Conservation (phyloP, 2,888 invertebrate species). For the Ernsta delagoae region DNA sequence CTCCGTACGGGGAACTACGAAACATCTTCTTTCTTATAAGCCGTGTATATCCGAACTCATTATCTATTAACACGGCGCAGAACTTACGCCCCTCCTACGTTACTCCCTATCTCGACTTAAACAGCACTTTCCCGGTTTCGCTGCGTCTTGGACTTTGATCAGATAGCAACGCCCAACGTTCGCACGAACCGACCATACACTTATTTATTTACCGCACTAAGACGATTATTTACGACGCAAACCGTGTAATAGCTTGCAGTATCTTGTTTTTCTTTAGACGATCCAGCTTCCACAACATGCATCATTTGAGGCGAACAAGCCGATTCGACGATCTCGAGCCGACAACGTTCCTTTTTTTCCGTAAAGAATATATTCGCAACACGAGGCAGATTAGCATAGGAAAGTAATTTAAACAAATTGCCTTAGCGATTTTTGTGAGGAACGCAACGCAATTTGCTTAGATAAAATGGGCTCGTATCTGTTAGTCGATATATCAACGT, state of each 20-base stretch:
- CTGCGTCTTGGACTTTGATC: constrained; percentile 71
- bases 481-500: constrained; percentile 33
- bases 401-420: constrained; percentile 81
- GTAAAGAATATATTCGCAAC: constrained; percentile 70
- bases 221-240: constrained; percentile 81
- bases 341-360: constrained; percentile 56
- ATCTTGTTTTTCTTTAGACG: constrained; percentile 69
- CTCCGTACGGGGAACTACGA: constrained; percentile 68
- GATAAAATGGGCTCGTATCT: constrained; percentile 59
- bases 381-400: constrained; percentile 74
- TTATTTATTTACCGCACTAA: constrained; percentile 80
- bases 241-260: constrained; percentile 74
- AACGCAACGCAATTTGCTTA: constrained; percentile 65
- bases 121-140: constrained; percentile 73
- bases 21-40: constrained; percentile 68
- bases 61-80: constrained; percentile 78
- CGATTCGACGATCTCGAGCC: constrained; percentile 61
- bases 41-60: constrained; percentile 68
- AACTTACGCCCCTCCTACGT: constrained; percentile 73
- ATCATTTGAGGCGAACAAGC: constrained; percentile 61
- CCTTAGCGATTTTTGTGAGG: constrained; percentile 74
- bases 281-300: constrained; percentile 66
- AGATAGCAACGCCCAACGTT: constrained; percentile 60
- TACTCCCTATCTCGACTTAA: constrained; percentile 75
- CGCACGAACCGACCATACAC: constrained; percentile 66